A percentile compares a stretch with the other conserved stretches of the same genome.
These are phyloP conservation scores for Podarcis muralis DNA, from an alignment of 2,113 vertebrate species.

Conservation along the genomic window DNA sequence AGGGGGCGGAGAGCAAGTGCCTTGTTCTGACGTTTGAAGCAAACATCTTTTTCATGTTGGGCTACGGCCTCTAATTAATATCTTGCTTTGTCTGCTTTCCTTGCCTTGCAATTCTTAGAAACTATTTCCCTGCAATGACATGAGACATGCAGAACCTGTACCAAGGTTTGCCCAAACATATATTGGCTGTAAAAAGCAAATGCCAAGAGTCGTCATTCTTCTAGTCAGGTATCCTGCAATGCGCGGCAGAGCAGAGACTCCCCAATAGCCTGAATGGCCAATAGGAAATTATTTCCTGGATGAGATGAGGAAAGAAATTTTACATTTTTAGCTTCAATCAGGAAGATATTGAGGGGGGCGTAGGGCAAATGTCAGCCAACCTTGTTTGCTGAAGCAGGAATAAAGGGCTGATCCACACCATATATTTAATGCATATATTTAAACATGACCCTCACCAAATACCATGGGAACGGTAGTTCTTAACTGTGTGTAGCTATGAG, in stretches of 20 bases:
- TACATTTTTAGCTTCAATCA: not conserved
- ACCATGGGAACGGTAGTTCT: no score
- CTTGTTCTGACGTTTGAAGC: conserved; percentile 20
- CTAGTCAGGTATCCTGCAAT: not conserved
- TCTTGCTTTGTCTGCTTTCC: conserved; percentile 52
- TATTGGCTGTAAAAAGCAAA: not conserved
- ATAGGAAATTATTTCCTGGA: not conserved
- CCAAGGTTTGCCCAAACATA: not conserved
- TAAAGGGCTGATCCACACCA: not conserved
- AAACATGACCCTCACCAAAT: no score
- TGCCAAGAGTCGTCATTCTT: not conserved
- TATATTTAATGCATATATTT: no score
- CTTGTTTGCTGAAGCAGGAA: not conserved
- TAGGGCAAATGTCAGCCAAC: not conserved
- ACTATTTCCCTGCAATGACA: not conserved
- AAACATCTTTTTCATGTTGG: conserved; percentile 24
- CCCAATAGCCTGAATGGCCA: not conserved
- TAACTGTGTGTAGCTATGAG: no score
- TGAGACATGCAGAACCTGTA: conserved; percentile 1
- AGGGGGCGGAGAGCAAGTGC: not conserved
- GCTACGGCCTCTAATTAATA: conserved; percentile 37
- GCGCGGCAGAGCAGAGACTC: fast-evolving
- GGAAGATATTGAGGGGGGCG: not conserved
- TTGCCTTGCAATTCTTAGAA: conserved; percentile 20
- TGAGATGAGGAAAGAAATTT: not conserved